Base-by-base conservation (phyloP, 1,140 invertebrate genomes). In the Drosophila lowei region DNA sequence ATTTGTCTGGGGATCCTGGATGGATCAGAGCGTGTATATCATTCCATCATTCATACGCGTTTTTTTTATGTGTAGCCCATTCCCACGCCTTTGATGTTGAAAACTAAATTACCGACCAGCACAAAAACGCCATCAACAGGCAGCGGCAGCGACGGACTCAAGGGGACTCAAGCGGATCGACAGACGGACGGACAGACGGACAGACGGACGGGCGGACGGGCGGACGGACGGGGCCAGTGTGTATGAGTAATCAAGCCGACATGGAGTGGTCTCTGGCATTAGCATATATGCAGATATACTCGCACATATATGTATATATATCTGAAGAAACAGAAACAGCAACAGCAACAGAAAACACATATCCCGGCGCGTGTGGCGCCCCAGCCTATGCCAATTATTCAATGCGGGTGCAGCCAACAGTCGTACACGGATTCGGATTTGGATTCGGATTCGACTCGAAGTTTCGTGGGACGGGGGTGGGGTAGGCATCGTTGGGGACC, bases 41-140 rank as follows among this genome's bases (percentile, higher is more conserved):
- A 86, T 67, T 66, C 41, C 38, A 68, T 68, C 58, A 72, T 56
- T 61, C 34, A 53, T 71, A 43, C 55, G 44, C 52, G 15, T 48
- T 34, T 64, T 77, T 54, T 62, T 57, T 60, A 42, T 71, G 30
- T 43, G 11, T 63, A 50, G 13, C 16, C 47, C 72, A 79, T 89
- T 86, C 84, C 75, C 83, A 83, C 84, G 83, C 75, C 83, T 88
- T 88, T 86, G 84, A 88, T 86, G 74, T 86, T 89, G 74, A 85
- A 85, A 85, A 73, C 79, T 84, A 84, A 84, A 84, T 84, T 79
- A 84, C 79, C 57, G 61, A 63, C 55, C 49, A 55, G 42, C 72
- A 54, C 54, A 43, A 56, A 60, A 74, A 72, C 34, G 44, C 48
- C 57, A 73, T 54, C 56, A 62, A 46, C 56, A 61, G 54, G 43